Conservation (phyloP, 2,113 vertebrate species). For the Otolemur garnettii region DNA sequence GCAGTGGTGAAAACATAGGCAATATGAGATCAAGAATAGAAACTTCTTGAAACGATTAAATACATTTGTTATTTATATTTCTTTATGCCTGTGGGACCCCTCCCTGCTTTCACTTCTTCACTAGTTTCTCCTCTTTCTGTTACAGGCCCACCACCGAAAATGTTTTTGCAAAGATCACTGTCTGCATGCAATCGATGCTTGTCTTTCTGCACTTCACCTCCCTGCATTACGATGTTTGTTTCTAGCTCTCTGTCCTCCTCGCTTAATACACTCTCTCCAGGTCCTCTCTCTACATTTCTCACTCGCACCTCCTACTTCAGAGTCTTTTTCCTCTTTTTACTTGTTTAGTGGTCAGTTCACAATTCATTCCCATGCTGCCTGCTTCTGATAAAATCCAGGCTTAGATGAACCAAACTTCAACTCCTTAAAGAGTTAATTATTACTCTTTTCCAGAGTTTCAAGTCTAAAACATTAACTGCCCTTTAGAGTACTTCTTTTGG, state of each 20-base stretch:
- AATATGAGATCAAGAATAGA: conserved; percentile 27
- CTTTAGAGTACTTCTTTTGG: background rate
- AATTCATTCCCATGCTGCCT: background rate
- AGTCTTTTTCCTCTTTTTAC: background rate
- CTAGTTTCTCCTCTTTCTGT: background rate
- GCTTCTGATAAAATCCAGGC: background rate
- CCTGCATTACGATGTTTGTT: background rate
- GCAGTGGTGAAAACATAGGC: background rate
- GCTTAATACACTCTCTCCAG: background rate
- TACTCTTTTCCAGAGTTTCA: background rate
- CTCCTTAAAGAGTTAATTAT: background rate
- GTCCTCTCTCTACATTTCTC: background rate
- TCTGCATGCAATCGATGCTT: background rate
- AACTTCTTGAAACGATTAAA: background rate
- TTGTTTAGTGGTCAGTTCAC: background rate
- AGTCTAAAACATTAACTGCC: background rate
- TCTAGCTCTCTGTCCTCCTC: background rate
- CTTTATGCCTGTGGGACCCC: background rate
- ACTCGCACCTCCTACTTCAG: background rate
- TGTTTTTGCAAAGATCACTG: background rate
- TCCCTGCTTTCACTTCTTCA: background rate
- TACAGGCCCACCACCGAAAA: background rate
- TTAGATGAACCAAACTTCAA: background rate
- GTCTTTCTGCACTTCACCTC: background rate
- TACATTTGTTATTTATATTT: conserved; percentile 28